phyloP scores from a whole-genome alignment of 2,113 vertebrate species.

The Sylvilagus bachmani region DNA sequence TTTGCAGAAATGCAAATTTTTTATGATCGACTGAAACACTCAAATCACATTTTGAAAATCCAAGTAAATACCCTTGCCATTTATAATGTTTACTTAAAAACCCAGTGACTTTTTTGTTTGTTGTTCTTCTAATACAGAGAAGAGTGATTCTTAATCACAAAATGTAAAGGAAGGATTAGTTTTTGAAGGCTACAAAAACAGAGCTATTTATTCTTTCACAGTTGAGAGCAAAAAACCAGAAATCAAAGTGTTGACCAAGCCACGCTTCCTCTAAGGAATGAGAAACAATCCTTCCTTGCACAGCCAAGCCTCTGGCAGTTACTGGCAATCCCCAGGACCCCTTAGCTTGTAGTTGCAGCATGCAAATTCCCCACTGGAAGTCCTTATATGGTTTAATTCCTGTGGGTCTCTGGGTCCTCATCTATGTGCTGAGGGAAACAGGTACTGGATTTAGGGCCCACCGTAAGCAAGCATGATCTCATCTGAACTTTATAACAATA shows the following conservation, averaged over 20 bases:
- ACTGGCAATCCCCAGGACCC: neutral
- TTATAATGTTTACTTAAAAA: constrained; percentile 17
- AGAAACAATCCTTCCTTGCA: neutral
- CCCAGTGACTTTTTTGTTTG: neutral
- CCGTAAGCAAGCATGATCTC: neutral
- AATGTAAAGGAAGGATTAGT: neutral
- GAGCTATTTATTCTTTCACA: neutral
- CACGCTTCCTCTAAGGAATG: neutral
- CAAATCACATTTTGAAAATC: constrained; percentile 40
- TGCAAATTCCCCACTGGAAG: neutral
- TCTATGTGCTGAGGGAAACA: neutral
- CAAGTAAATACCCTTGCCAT: constrained; percentile 31
- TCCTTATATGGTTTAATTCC: neutral
- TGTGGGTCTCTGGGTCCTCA: neutral
- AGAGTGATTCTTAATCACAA: constrained; percentile 47
- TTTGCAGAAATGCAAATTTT: constrained; percentile 46
- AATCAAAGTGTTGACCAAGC: neutral
- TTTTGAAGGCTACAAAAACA: neutral
- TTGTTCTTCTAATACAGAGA: neutral
- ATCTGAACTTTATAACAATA: neutral
- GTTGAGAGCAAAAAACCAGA: neutral
- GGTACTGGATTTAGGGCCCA: neutral
- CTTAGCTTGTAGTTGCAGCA: neutral
- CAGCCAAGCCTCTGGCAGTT: neutral
- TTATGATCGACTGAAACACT: neutral